Evolutionary conservation across 2,797 vertebrate species (phyloP).

Genomic region (Myoxocephalus aenaeus): DNA sequence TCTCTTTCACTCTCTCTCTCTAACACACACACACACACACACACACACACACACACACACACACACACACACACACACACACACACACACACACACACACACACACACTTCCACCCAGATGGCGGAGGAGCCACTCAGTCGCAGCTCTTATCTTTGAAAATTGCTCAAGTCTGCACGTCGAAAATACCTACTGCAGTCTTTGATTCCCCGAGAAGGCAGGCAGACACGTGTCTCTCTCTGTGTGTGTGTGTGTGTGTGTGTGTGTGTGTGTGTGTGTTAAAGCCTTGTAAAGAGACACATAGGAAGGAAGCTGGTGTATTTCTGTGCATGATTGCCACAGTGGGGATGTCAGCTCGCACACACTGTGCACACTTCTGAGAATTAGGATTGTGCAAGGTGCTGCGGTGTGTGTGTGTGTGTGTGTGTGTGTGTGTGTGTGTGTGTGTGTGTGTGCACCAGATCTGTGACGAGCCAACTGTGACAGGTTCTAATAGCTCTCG

Average conservation of each 20-base stretch:
- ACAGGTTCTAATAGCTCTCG: constrained; percentile 72
- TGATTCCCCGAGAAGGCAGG: constrained; percentile 47
- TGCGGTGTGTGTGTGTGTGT: constrained; percentile 27
- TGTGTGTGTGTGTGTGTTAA: constrained; percentile 21
- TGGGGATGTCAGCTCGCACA: constrained; percentile 51
- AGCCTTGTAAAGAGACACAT: constrained; percentile 33
- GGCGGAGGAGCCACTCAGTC: constrained; percentile 61
- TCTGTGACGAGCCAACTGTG: constrained; percentile 66
- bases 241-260: constrained; percentile 27
- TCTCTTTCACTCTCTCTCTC: neutral
- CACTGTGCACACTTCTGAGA: constrained; percentile 55
- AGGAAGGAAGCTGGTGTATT: constrained; percentile 44
- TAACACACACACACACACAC: constrained; percentile 10
- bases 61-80: constrained; percentile 15
- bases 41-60: constrained; percentile 20
- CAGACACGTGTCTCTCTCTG: constrained; percentile 30
- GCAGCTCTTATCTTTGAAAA: constrained; percentile 71
- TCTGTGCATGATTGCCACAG: constrained; percentile 59
- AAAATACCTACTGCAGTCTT: constrained; percentile 65
- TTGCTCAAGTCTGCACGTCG: constrained; percentile 64
- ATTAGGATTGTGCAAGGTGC: constrained; percentile 54
- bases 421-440: constrained; percentile 35
- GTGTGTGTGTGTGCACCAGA: neutral
- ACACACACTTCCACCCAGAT: constrained; percentile 46
- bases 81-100: constrained; percentile 21